Evolutionary conservation across 2,113 vertebrate species (phyloP).

Genomic region (Catagonus wagneri): DNA sequence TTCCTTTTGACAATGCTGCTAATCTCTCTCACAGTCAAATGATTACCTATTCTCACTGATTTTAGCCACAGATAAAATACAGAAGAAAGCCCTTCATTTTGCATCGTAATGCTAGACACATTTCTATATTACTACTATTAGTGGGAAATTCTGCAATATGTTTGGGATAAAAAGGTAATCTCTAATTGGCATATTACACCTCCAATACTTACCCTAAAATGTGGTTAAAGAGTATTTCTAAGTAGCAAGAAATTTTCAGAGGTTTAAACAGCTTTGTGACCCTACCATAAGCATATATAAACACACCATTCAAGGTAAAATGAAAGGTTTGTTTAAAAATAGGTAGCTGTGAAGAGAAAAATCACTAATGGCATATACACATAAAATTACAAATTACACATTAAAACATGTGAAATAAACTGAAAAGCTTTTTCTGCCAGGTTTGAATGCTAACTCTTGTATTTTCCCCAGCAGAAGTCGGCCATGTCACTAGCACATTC

Average conservation of each 20-base stretch:
- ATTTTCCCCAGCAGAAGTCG: slow-evolving; percentile 39
- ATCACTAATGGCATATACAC: slow-evolving; percentile 37
- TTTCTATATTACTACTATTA: slow-evolving; percentile 7
- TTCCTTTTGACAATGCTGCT: slow-evolving; percentile 19
- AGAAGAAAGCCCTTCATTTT: background rate
- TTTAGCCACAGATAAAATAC: background rate
- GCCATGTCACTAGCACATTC: slow-evolving; percentile 43
- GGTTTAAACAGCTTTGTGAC: slow-evolving; percentile 41
- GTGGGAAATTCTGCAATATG: slow-evolving; percentile 17
- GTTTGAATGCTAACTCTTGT: background rate
- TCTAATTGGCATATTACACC: background rate
- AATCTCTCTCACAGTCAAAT: slow-evolving; percentile 37
- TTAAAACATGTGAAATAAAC: slow-evolving; percentile 68
- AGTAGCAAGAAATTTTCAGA: background rate
- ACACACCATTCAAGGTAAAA: slow-evolving; percentile 63
- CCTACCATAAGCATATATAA: slow-evolving; percentile 52
- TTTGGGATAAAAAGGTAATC: slow-evolving; percentile 34
- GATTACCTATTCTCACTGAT: slow-evolving; percentile 54
- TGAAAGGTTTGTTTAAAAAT: slow-evolving; percentile 58
- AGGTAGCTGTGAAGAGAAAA: slow-evolving; percentile 65
- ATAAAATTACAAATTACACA: slow-evolving; percentile 57
- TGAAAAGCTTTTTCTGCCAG: slow-evolving; percentile 60
- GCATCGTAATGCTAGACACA: background rate
- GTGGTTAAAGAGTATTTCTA: slow-evolving; percentile 39
- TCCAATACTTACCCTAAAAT: background rate